Evolutionary conservation across 2,888 invertebrate genomes (phyloP), one percentile per base, ranked within the genome.

Genomic region (Ophraella communa): DNA sequence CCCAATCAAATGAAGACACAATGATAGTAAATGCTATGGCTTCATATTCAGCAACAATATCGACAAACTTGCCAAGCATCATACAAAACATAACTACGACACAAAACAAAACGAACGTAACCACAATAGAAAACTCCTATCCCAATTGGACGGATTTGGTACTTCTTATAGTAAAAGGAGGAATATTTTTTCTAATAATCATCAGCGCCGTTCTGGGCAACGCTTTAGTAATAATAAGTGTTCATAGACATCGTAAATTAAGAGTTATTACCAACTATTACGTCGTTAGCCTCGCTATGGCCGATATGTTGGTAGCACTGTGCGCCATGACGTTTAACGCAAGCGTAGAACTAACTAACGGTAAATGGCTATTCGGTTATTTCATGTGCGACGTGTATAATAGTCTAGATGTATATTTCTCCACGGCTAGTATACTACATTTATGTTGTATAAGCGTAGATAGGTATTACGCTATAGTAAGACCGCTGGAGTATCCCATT

Each of bases 301-400:
- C 97, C 39, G 97, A 97, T 78, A 91, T 96, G 85, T 85, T 96
- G 68, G 96, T 97, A 51, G 96, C 96, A 0, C 83, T 94, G 62
- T 93, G 94, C 78, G 95, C 94, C 72, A 95, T 95, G 95, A 93
- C 94, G 65, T 95, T 95, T 82, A 95, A 95, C 82, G 94, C 94
- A 30, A 93, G 92, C 76, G 90, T 94, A n/a, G 93, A 93, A 81
- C 68, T 83, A 52, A 91, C 92, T 39, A 90, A 89, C 53, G 92
- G 94, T 49, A 85, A 84, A 75, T 97, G 97, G 97, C 84, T 94
- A 73, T 96, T 97, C 79, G 94, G 95, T 4, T 88, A 90, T 76
- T 84, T 92, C 76, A 93, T 96, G 90, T 97, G 96, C 85, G 94
- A 96, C 84, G 90, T 96, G 57, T 97, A 94, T 90, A 96, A 95